phyloP scores from a whole-genome alignment of 1,140 invertebrate genomes.

The Ceratosolen fusciceps region DNA sequence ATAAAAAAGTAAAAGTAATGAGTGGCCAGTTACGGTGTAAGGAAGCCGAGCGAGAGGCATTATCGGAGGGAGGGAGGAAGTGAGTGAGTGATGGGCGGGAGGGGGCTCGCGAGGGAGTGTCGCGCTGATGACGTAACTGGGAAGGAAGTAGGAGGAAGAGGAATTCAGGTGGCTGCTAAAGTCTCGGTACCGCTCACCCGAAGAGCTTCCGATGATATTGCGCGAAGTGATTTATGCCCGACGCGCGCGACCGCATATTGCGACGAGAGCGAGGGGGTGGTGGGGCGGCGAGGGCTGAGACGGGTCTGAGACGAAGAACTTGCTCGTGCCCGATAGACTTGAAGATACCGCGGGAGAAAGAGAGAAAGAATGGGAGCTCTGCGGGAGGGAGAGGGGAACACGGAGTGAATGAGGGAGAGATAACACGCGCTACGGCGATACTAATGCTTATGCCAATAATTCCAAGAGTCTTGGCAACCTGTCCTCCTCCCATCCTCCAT shows the following conservation, averaged over 20 bases:
- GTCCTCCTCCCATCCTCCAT: too few species aligned
- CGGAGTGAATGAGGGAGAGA: not conserved
- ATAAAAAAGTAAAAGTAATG: too few species aligned
- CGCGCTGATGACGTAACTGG: conserved; percentile 10
- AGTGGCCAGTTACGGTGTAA: too few species aligned
- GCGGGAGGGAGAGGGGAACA: not conserved
- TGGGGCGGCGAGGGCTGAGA: too few species aligned
- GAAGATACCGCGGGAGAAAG: conserved; percentile 53
- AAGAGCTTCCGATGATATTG: conserved; percentile 64
- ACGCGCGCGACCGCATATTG: conserved; percentile 65
- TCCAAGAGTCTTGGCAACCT: conserved; percentile 41
- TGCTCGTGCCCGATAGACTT: too few species aligned
- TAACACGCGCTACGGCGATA: conserved; percentile 49
- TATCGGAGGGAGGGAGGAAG: too few species aligned
- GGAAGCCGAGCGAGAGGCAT: too few species aligned
- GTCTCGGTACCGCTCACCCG: not conserved
- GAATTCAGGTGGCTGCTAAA: conserved; percentile 40
- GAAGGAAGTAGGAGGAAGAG: conserved; percentile 34
- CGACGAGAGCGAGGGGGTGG: conserved; percentile 45
- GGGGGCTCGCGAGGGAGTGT: not conserved
- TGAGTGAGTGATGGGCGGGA: too few species aligned
- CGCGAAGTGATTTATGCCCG: conserved; percentile 68
- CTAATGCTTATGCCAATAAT: conserved; percentile 62
- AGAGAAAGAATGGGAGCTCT: conserved; percentile 7
- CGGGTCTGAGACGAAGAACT: too few species aligned